These are phyloP conservation scores for Coracopsis vasa DNA, from an alignment of 2,113 vertebrate genomes.

Conservation along the genomic window DNA sequence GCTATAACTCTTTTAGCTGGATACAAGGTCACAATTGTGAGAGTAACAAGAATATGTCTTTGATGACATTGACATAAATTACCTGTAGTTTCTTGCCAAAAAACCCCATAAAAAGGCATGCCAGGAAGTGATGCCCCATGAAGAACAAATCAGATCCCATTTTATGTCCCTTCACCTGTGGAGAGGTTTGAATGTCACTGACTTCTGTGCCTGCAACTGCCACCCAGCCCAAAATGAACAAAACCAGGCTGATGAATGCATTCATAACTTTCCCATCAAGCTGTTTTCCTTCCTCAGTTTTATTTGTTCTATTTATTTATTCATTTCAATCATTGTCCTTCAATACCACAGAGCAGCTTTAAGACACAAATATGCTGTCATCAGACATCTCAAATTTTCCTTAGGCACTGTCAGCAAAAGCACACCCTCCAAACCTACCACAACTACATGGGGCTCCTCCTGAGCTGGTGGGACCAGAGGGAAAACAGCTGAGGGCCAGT, in stretches of 20 bases:
- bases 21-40: constrained; percentile 40
- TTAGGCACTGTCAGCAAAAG: neutral
- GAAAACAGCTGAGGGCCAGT: neutral
- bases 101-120: neutral
- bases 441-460: neutral
- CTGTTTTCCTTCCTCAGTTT: neutral
- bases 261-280: neutral
- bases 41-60: constrained; percentile 9
- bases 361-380: neutral
- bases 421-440: neutral
- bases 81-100: neutral
- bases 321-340: neutral
- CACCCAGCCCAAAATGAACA: neutral
- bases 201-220: neutral
- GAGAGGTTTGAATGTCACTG: constrained; percentile 25
- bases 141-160: constrained; percentile 40
- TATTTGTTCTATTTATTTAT: neutral
- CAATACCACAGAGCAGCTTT: neutral
- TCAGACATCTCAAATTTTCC: neutral
- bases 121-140: neutral
- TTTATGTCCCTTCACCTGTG: constrained; percentile 10
- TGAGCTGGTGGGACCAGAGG: neutral
- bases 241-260: neutral
- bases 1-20: neutral
- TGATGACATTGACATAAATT: constrained; percentile 27